Evolutionary conservation across 2,888 invertebrate species (phyloP), one percentile per base, ranked within the genome.

Genomic region (Drosophila pseudotalamancana): DNA sequence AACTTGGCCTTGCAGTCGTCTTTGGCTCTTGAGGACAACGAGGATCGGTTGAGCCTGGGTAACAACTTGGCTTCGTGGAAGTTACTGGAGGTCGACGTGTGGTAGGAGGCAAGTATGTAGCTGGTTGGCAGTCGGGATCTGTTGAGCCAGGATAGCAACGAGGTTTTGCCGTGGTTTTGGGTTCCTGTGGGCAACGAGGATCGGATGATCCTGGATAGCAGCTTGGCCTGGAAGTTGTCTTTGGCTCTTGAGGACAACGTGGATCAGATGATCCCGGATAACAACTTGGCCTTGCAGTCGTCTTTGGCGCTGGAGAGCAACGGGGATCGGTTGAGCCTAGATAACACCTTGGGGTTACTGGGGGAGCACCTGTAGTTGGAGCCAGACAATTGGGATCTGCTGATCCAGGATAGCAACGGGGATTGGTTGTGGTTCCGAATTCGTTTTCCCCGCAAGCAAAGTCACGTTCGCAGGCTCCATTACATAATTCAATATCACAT

Each of bases 401-500:
- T 19, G 66, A 91, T 6, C 90, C 77, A 0, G 89, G 87, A 48
- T 89, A 89, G n/a, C 77, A 68, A 4, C 31, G 18, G 16, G 43
- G 43, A 6, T 27, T 43, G 6, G 8, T n/a, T 11, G 16, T 11
- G n/a, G 25, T 25, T 12, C 73, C 37, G 0, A 4, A 34, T 8
- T 87, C 19, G 4, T 49, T 27, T 14, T 73, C 66, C 0, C 76
- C 79, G 18, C 89, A 88, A 23, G 82, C 77, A 14, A 69, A 74
- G 21, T 81, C 76, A 27, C 73, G 66, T 21, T 88, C 77, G 62
- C 90, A 90, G 11, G 75, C 66, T 1, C 86, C 89, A 34, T 85
- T 89, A 50, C 90, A 90, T 5, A 91, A 72, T 72, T 95, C 95
- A 67, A 95, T 94, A 80, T 95, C 95, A 89, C 95, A 95, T 11